Percentiles rank a stretch among this genome's conserved stretches.
Conservation (phyloP, 2,888 invertebrate species). For the Osmoderma eremita region DNA sequence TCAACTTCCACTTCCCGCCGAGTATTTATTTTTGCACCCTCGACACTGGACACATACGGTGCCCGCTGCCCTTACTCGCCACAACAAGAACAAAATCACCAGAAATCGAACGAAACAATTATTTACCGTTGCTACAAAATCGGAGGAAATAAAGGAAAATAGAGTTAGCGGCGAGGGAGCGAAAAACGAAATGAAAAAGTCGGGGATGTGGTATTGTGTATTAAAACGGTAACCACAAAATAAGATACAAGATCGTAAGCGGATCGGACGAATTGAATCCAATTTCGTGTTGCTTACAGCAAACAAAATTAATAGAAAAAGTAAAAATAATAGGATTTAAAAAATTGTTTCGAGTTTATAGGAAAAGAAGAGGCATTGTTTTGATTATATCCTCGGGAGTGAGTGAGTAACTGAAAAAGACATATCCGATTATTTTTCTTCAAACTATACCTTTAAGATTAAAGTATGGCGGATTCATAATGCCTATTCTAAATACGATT, state of each 20-base stretch:
- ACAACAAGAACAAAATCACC: conserved; percentile 15
- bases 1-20: conserved; percentile 50
- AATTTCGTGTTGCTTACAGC: background rate
- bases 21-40: conserved; percentile 31
- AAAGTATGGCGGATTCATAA: no score
- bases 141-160: conserved; percentile 4
- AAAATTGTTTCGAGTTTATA: no score
- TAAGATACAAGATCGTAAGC: background rate
- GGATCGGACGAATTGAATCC: background rate
- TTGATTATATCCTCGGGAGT: no score
- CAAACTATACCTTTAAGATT: no score
- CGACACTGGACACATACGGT: conserved; percentile 25
- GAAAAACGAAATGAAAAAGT: conserved; percentile 18
- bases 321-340: no score
- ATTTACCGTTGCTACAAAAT: conserved; percentile 25
- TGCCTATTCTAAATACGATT: no score
- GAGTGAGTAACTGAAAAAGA: no score
- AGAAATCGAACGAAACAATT: conserved; percentile 33
- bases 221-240: conserved; percentile 5
- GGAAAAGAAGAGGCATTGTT: no score
- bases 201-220: conserved; percentile 14
- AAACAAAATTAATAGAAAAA: background rate
- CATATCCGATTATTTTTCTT: no score
- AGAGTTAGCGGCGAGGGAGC: conserved; percentile 4
- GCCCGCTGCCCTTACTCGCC: background rate